Evolutionary conservation across 2,888 invertebrate genomes (phyloP).

Genomic region (Molorchus minor): DNA sequence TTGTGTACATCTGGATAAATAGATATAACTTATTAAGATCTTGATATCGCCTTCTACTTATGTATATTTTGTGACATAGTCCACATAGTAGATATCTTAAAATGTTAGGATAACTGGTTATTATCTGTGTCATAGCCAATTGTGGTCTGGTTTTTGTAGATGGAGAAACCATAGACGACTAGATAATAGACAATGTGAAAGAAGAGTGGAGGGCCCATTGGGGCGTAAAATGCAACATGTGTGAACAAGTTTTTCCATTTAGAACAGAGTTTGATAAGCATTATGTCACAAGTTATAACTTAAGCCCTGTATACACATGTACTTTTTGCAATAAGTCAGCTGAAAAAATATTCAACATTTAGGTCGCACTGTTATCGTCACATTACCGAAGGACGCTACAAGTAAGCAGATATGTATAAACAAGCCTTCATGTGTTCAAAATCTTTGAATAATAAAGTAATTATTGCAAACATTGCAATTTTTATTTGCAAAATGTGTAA

Average conservation of each 20-base stretch:
- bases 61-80: no score
- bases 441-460: no score
- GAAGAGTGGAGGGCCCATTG: slow-evolving; percentile 62
- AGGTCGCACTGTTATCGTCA: slow-evolving; percentile 69
- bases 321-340: slow-evolving; percentile 67
- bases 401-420: slow-evolving; percentile 58
- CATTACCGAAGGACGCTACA: slow-evolving; percentile 66
- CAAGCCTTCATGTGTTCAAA: no score
- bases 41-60: no score
- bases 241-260: slow-evolving; percentile 64
- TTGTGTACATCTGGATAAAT: no score
- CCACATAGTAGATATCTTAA: no score
- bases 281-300: slow-evolving; percentile 59
- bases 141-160: slow-evolving; percentile 37
- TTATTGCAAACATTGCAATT: no score
- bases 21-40: no score
- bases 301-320: slow-evolving; percentile 67
- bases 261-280: slow-evolving; percentile 67
- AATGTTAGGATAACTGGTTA: no score
- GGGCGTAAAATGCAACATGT: slow-evolving; percentile 68
- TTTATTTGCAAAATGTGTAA: no score
- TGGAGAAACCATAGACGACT: slow-evolving; percentile 55
- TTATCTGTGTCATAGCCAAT: no score
- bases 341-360: slow-evolving; percentile 66
- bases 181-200: slow-evolving; percentile 64